Evolutionary conservation across 2,888 invertebrate species (phyloP), one percentile per base, ranked within the genome.

Genomic region (Mesopsocus fuscifrons): DNA sequence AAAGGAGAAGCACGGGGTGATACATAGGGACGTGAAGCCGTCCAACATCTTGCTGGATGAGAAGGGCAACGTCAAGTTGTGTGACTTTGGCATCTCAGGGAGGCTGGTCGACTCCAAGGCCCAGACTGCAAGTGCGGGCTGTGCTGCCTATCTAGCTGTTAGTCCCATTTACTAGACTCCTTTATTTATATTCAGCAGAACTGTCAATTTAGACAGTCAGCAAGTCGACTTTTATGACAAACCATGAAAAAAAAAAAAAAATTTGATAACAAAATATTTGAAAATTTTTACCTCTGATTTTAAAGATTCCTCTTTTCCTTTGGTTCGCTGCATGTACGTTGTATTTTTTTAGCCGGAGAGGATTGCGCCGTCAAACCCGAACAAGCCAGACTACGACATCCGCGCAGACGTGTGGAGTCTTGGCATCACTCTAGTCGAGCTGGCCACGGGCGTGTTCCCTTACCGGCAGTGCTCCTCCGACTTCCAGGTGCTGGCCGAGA

Each of bases 1-100:
- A 54, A 98, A 99, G 66, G 92, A 94, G 62, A 78, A 74, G 49
- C 97, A 95, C 59, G 92, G 88, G 47, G 92, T 95, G 46, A 97
- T 97, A 58, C 97, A 97, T 63, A 75, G 95, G 60, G 95, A 97
- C 67, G 91, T 97, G 43, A 97, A 97, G 62, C 98, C 98, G 40
- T 95, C 95, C 54, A 99, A 98, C 67, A 98, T 99, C 53, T 69
- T 98, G 49, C 70, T 98, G 52, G 95, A 97, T 63, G 83, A 87
- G 62, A 77, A 77, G 57, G 97, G 97, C 16, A 84, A 84, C 55
- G 87, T 98, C 6, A 98, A 99, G 64, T 68, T 98, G 26, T 99
- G 98, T 67, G 98, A 99, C 72, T 98, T 98, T 68, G 98, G 98
- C 51, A 98, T 98, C 60, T 95, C 95, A 59, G 98, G 97, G 16